These are phyloP conservation scores for Drosophila robusta DNA, from an alignment of 2,888 invertebrate species.

Conservation along the genomic window DNA sequence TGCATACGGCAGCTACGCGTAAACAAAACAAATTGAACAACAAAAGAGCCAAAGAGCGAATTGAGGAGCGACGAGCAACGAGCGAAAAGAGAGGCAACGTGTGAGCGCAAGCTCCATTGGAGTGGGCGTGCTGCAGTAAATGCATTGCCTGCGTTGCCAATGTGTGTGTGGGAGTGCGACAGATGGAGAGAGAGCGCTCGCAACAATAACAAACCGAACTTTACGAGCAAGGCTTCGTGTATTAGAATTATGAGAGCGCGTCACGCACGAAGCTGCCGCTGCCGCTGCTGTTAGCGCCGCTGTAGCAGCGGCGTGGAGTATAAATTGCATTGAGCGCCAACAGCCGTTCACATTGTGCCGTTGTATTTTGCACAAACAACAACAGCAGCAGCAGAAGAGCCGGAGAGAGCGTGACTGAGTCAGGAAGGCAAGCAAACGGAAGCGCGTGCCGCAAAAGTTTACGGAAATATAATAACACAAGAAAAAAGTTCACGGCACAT, in stretches of 20 bases:
- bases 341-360: constrained; percentile 63
- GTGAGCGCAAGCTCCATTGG: constrained; percentile 35
- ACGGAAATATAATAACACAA: constrained; percentile 69
- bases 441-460: constrained; percentile 79
- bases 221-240: constrained; percentile 54
- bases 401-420: constrained; percentile 43
- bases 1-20: constrained; percentile 53
- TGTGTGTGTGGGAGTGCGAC: constrained; percentile 11
- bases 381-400: constrained; percentile 25
- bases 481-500: constrained; percentile 31
- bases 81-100: constrained; percentile 2
- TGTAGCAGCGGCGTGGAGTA: constrained; percentile 45
- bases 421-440: constrained; percentile 51
- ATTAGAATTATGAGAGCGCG: constrained; percentile 60
- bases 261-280: constrained; percentile 57
- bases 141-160: constrained; percentile 36
- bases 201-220: constrained; percentile 72
- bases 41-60: constrained; percentile 30
- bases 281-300: constrained; percentile 17
- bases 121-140: constrained; percentile 48
- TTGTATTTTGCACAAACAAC: constrained; percentile 62
- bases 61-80: not conserved
- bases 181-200: constrained; percentile 19
- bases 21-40: constrained; percentile 62
- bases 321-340: constrained; percentile 68